Percentiles rank a stretch among this genome's conserved stretches.
phyloP scores from a whole-genome alignment of 2,113 vertebrate species.

The Pithys albifrons region DNA sequence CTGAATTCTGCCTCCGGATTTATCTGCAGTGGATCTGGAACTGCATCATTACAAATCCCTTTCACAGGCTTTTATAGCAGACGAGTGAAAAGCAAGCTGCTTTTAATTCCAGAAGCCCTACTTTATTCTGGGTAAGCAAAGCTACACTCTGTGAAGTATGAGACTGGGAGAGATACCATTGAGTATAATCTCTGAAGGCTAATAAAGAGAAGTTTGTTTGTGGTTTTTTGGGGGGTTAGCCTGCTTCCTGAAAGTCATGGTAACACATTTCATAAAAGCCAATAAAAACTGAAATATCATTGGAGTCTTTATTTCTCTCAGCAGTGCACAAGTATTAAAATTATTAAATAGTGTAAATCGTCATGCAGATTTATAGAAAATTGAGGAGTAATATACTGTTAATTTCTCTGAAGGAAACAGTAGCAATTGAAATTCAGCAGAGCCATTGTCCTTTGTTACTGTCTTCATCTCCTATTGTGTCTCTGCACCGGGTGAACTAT shows the following conservation, averaged over 20 bases:
- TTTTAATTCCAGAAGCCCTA: background rate
- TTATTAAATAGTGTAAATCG: background rate
- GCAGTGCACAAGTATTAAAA: background rate
- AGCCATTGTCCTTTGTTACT: background rate
- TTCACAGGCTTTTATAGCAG: background rate
- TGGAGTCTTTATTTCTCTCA: background rate
- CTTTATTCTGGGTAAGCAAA: background rate
- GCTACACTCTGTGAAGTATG: background rate
- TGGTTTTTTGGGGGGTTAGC: too few relatives aligned
- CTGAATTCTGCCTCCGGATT: background rate
- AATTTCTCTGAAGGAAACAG: background rate
- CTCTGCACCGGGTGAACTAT: background rate
- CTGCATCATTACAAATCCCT: background rate
- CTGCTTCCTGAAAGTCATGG: background rate
- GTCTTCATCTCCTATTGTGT: background rate
- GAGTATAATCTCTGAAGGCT: background rate
- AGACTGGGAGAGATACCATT: background rate
- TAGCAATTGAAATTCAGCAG: background rate
- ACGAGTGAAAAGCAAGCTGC: background rate
- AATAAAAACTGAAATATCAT: background rate
- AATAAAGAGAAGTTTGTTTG: background rate
- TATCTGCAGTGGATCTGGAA: background rate
- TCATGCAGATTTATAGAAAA: background rate
- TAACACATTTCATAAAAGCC: background rate
- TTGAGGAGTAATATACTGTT: background rate